Base-by-base conservation (phyloP, 2,797 vertebrate genomes). In the Apogon hyalosoma region DNA sequence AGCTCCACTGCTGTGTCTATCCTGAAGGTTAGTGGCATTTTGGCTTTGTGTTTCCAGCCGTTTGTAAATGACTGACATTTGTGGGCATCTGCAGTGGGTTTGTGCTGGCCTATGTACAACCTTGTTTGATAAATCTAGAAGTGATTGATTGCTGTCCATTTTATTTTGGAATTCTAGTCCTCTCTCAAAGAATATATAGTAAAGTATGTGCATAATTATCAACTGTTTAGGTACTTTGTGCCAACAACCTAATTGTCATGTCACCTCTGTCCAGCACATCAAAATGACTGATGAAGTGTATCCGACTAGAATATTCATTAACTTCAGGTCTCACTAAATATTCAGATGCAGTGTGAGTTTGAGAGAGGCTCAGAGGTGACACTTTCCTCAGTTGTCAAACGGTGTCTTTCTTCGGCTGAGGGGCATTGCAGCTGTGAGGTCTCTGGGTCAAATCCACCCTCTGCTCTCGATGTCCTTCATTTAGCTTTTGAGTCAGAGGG, bases 251-350 rank as follows among this genome's bases (percentile, higher is more conserved):
- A 63, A 74, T 67, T 73, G 56, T 53, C 46, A 58, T 74, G 73
- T 73, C 51, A 59, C 60, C 43, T 42, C 7, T 39, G 10, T 49
- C 39, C 56, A 40, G 41, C 18, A 51, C 48, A 61, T 80, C 58
- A 55, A 65, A 41, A 62, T 73, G 79, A 78, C 68, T 72, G 75
- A 79, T 80, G 74, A 70, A 14, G 33, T 59, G 53, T 52, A 49
- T 69, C 58, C 15, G 62, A 51, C 16, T n/a, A 21, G 58, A 80
- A 63, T 73, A 77, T 75, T 79, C 61, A 83, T 86, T 54, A 70
- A 38, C 49, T 15, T 14, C 24, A 69, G 18, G 21, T 31, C 41
- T 54, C 3, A 11, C 50, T 74, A 73, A 80, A 77, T 84, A 77
- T 87, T 72, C 77, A 76, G 52, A 48, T 28, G 43, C 7, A 39